Conservation (phyloP, 1,140 invertebrate species). For the Ceratina calcarata region DNA sequence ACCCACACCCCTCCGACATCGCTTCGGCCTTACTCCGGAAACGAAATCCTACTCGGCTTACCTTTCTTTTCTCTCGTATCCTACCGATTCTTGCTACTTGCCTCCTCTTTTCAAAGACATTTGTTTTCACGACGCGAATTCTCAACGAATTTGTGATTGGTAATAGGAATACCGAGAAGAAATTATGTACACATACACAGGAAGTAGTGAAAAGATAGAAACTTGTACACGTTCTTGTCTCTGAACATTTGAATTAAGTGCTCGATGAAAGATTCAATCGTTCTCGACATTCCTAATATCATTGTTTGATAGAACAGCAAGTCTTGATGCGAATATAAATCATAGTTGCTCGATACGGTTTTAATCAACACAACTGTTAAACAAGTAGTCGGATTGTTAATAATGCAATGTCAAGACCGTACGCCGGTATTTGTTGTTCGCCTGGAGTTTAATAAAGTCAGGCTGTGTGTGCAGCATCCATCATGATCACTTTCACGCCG, state of each 20-base stretch:
- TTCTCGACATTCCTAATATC: too few relatives aligned
- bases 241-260: too few relatives aligned
- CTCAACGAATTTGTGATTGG: conserved; percentile 23
- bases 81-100: conserved; percentile 44
- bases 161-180: too few relatives aligned
- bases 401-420: neutral
- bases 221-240: too few relatives aligned
- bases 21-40: conserved; percentile 15
- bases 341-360: neutral
- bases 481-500: conserved; percentile 47
- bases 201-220: neutral
- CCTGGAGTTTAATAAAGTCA: conserved; percentile 23
- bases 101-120: conserved; percentile 59
- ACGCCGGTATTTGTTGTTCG: neutral
- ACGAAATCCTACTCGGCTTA: neutral
- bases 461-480: conserved; percentile 29
- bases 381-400: neutral
- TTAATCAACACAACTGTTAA: neutral
- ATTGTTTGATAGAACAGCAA: neutral
- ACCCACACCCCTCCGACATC: neutral
- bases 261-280: too few relatives aligned
- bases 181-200: neutral
- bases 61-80: conserved; percentile 12
- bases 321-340: neutral
- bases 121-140: conserved; percentile 37